Base-by-base conservation (phyloP, 2,888 invertebrate species). In the Heliconius charithonia region DNA sequence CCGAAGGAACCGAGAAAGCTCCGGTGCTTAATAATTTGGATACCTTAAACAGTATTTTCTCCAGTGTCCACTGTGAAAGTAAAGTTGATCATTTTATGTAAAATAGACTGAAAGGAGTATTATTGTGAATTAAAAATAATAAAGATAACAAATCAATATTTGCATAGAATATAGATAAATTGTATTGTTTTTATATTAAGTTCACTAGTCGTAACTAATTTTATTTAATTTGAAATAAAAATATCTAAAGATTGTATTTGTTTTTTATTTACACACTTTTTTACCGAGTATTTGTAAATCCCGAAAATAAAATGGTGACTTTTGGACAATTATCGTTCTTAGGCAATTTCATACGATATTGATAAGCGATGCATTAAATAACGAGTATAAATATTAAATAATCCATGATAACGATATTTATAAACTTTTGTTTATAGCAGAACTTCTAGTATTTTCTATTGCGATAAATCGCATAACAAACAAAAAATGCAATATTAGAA, bases 331-430 rank as follows among this genome's bases (percentile, higher is more conserved):
- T 37, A 70, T 29, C 41, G 12, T 62, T n/a, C 16, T 29, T 22
- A 41, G 27, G 62, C 16, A 62, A 70, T 63, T 45, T 41, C 22
- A 9, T 27, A 63, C 27, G 16, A 70, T 59, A 62, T 63, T 51
- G 70, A 70, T 70, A 70, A 76, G 59, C n/a, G 13, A 25, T 37
- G 67, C 37, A 37, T 76, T 76, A 41, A 76, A 70, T 76, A 45
- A 45, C 13, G 29, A 62, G 41, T 32, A 76, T 76, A 51, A 76
- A 76, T 56, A 41, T 27, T 70, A 70, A 76, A 32, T 76, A 70
- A 76, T 76, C 76, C n/a, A 70, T 4, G 70, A 76, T 76, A 76
- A 51, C 63, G 12, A 25, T 41, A 3, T 27, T 69, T 62, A n/a
- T 32, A 32, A 66, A 29, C 19, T 29, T 27, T 27, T 75, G 27